These are phyloP conservation scores for zebrafish (Danio rerio) DNA, from an alignment of 2,113 vertebrate species.

Conservation along the genomic window GRCz12tu NC_133180.1:16819001-16819500, in stretches of 20 bases:
- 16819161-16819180: not conserved
- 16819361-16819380: too few species aligned
- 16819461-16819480: too few species aligned
- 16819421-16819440: too few species aligned
- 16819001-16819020: constrained; percentile 64
- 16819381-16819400: too few species aligned
- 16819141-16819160: not conserved
- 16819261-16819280: not conserved
- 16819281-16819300: too few species aligned
- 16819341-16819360: too few species aligned
- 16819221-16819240: too few species aligned
- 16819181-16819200: not conserved
- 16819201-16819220: not conserved
- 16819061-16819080: constrained; percentile 62
- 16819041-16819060: constrained; percentile 69
- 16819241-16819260: not conserved
- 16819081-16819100: constrained; percentile 62
- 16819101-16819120: constrained; percentile 31
- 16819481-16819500: too few species aligned
- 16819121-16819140: constrained; percentile 14
- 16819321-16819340: too few species aligned
- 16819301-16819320: too few species aligned
- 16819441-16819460: too few species aligned
- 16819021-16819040: constrained; percentile 49
- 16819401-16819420: too few species aligned